Base-by-base conservation (phyloP, 2,113 vertebrate species). In the Ictalurus punctatus region DNA sequence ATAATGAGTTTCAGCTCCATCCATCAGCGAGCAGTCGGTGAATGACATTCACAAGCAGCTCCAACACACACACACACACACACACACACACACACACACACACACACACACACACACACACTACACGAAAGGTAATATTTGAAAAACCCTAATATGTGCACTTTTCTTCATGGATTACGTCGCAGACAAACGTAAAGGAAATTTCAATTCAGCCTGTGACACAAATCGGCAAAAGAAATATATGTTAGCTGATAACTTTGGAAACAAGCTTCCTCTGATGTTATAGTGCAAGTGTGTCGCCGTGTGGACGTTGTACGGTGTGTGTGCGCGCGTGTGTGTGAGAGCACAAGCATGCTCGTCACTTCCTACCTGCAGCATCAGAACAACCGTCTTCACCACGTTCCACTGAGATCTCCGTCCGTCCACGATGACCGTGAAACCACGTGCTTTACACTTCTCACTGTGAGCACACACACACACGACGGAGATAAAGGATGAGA, bases 361-460 rank as follows among this genome's bases (percentile, higher is more conserved):
- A 21, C 59, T 78, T 79, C 90, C 93, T 96, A 99, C 98, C 98
- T 99, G 98, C 80, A 99, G 92, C 98, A 99, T 99, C 93, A 99
- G 95, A 86, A 99, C 98, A 86, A 99, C 98, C 0, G 98, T 99
- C 95, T 99, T 99, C 87, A 99, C 98, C 56, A 98, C 96, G 14
- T 98, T 99, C 98, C 98, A 99, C 89, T 99, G 98, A 87, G 98
- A 99, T 93, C 97, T 99, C 87, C 98, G 96, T 67, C 98, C 98
- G 83, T 99, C 98, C 92, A 99, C 98, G 88, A 99, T 99, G 84
- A 99, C 98, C 0, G 98, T 99, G 95, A 99, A 99, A 90, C 98
- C 98, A 89, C 98, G 96, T 82, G 98, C 97, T 93, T 99, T 99
- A 93, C 98, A 99, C 86, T 99, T 99, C 88, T 98, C 97, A 95